Base-by-base conservation (phyloP, 2,113 vertebrate species). In the Gymnogyps californianus region DNA sequence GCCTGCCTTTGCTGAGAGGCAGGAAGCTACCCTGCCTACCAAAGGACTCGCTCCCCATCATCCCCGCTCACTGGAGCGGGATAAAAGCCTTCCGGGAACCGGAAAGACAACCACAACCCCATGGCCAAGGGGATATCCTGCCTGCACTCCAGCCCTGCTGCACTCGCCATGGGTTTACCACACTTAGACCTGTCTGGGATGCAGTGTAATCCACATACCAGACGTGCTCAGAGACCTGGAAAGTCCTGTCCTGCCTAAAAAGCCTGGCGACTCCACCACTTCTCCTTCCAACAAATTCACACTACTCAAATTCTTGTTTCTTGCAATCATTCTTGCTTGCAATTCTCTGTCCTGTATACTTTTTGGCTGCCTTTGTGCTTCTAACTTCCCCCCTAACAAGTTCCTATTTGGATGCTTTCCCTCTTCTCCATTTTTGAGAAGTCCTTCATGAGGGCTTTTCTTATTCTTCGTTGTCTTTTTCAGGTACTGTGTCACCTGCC, bases 11-110 rank as follows among this genome's bases (percentile, higher is more conserved):
- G 58, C 49, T 4, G 7, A 47, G 42, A 49, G 71, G 32, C 62
- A 85, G 42, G 36, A 79, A 89, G 64, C 47, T 3, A 0, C n/a
- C 5, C 29, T 51, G 49, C 49, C 65, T 38, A 65, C 46, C 3
- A 2, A 87, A 81, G 13, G 15, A 51, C 16, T 74, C 2, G 1
- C 5, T 87, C 24, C 13, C 21, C 0, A 0, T 31, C 47, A 46
- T 7, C 22, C 26, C 29, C 0, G 0, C 40, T 58, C 1, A 1
- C 44, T 85, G 65, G 66, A 2, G 0, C 57, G 47, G n/a, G 65
- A 90, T 83, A 46, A 67, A 90, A 95, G 70, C 13, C 51, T 85
- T 59, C 66, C 0, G 0, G 85, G 51, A 96, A 26, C 14, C 0
- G 0, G 61, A 64, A 75, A 21, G 28, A 52, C 59, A 75, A 49